A percentile compares a stretch with the other conserved stretches of the same genome.
These are phyloP conservation scores for Watsonalla binaria DNA, from an alignment of 2,888 invertebrate genomes.

Conservation along the genomic window DNA sequence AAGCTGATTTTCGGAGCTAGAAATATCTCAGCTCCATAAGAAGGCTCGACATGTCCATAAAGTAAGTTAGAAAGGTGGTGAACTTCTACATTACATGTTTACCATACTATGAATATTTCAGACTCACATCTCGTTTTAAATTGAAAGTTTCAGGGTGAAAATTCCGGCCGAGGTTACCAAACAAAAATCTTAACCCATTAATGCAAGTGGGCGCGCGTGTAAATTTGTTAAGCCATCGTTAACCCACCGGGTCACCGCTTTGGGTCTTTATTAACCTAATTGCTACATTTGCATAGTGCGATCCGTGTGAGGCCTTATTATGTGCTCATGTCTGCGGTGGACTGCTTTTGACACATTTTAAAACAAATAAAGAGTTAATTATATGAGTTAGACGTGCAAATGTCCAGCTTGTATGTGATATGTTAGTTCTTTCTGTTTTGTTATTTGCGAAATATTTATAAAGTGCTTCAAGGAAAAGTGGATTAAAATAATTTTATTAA, in stretches of 20 bases:
- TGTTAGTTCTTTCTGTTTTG: too few relatives aligned
- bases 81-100: too few relatives aligned
- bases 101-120: too few relatives aligned
- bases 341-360: slow-evolving; percentile 54
- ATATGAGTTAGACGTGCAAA: slow-evolving; percentile 1
- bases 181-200: slow-evolving; percentile 31
- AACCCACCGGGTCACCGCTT: slow-evolving; percentile 33
- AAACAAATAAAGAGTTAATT: slow-evolving; percentile 55
- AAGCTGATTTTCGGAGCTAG: too few relatives aligned
- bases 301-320: slow-evolving; percentile 56
- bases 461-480: too few relatives aligned
- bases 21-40: too few relatives aligned
- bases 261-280: slow-evolving; percentile 57
- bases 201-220: slow-evolving; percentile 32
- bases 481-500: too few relatives aligned
- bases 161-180: slow-evolving; percentile 8
- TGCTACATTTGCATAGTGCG: slow-evolving; percentile 64
- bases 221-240: slow-evolving; percentile 47
- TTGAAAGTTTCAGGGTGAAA: neutral
- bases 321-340: slow-evolving; percentile 50
- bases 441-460: too few relatives aligned
- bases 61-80: too few relatives aligned
- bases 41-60: too few relatives aligned
- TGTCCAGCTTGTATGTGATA: too few relatives aligned
- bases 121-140: too few relatives aligned